Base-by-base conservation (phyloP, 2,888 invertebrate genomes). In the Caprella mutica region DNA sequence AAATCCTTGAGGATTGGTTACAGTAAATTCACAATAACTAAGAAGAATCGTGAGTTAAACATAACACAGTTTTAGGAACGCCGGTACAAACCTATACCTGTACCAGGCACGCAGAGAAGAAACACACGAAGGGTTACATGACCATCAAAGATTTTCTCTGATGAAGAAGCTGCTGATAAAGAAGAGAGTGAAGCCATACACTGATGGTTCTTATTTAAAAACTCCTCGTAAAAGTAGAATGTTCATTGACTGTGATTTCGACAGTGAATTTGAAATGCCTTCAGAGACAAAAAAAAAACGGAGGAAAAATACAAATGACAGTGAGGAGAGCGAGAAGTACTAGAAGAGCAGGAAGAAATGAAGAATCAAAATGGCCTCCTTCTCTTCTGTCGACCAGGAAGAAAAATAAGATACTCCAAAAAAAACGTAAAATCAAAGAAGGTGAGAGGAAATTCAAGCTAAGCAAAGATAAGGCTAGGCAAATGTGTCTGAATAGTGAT, bases 281-380 rank as follows among this genome's bases (percentile, higher is more conserved):
- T 27, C 29, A 24, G 29, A 27, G 17, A 14, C 48, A 1, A 50
- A 52, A 35, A 58, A 58, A 48, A n/a, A n/a, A n/a, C 40, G 38
- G 42, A 56, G 17, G 58, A 58, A 39, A 29, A 59, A 12, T 42
- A 30, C 38, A 2, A 50, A 59, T 42, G 50, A 39, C 23, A 52
- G 42, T 52, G 50, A 53, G 43, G 59, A 38, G 56, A 58, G 27
- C 66, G 65, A 66, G 60, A 39, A 46, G 17, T 21, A 51, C 26
- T 30, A 48, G 17, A 52, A 60, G 33, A 55, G 59, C 21, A 48
- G 56, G 35, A 58, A 56, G 38, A 55, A 58, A 40, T 52, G 52
- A 6, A 55, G 58, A 14, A 23, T 53, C 17, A 60, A 58, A 33
- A 69, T 70, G 2, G 69, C 68, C 48, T 67, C 69, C 1, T 70